phyloP scores from a whole-genome alignment of 2,113 vertebrate species.

The Caloenas nicobarica region DNA sequence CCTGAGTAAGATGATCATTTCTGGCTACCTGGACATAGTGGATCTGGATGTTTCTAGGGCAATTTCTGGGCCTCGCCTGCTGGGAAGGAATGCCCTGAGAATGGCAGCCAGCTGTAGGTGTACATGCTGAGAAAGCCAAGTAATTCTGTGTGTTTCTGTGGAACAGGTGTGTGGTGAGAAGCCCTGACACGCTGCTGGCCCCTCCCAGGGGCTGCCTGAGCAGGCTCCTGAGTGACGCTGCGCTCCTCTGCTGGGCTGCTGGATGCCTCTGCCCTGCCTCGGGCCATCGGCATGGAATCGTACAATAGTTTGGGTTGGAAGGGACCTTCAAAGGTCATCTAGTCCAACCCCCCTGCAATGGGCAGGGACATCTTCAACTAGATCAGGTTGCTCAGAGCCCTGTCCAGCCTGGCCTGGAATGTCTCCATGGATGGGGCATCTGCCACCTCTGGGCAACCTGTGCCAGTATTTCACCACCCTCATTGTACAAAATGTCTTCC shows the following conservation, averaged over 20 bases:
- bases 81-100: background rate
- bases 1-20: background rate
- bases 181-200: accelerated
- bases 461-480: too few relatives aligned
- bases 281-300: too few relatives aligned
- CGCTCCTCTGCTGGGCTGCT: background rate
- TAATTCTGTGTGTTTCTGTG: accelerated
- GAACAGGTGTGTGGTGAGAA: background rate
- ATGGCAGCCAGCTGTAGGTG: background rate
- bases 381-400: too few relatives aligned
- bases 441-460: too few relatives aligned
- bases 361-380: too few relatives aligned
- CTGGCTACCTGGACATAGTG: background rate
- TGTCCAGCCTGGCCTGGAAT: too few relatives aligned
- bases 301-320: too few relatives aligned
- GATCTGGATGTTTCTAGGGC: background rate
- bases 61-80: background rate
- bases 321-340: too few relatives aligned
- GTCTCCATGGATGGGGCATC: too few relatives aligned
- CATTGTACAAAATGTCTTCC: too few relatives aligned
- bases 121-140: background rate
- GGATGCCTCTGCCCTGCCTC: background rate
- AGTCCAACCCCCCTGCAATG: too few relatives aligned
- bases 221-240: background rate
- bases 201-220: background rate